Percentiles rank a stretch among this genome's conserved stretches.
These are phyloP conservation scores for Hypercompe scribonia DNA, from an alignment of 2,888 invertebrate species.

Conservation along the genomic window DNA sequence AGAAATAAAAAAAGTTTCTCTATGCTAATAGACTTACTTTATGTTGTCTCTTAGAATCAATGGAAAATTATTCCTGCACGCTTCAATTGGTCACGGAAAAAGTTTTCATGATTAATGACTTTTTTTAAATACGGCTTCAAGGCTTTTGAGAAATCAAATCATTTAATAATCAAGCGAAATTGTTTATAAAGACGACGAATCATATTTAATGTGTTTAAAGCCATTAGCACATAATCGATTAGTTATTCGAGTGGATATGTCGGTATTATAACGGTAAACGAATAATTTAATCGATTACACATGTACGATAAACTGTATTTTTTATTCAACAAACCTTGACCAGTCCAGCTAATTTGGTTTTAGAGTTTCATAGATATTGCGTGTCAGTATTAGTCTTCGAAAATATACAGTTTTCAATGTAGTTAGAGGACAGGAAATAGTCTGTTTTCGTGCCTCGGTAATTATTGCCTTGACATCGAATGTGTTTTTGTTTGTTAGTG, in stretches of 20 bases:
- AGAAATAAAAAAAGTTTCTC: neutral
- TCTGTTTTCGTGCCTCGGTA: neutral
- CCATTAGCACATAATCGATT: slow-evolving; percentile 39
- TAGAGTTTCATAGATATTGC: neutral
- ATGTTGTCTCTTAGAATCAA: slow-evolving; percentile 26
- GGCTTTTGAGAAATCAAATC: slow-evolving; percentile 23
- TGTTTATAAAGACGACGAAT: slow-evolving; percentile 23
- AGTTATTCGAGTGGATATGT: slow-evolving; percentile 24
- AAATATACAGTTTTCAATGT: neutral
- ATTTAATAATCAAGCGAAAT: slow-evolving; percentile 16
- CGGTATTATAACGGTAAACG: slow-evolving; percentile 16
- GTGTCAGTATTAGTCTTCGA: neutral
- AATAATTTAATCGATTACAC: slow-evolving; percentile 28
- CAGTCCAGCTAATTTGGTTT: neutral
- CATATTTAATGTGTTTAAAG: slow-evolving; percentile 33
- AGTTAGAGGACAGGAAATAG: neutral
- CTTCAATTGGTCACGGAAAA: slow-evolving; percentile 33
- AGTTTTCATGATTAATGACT: slow-evolving; percentile 22
- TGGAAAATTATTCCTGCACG: slow-evolving; percentile 38
- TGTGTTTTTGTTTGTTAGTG: neutral
- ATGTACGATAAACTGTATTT: neutral
- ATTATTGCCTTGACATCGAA: neutral
- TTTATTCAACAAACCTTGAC: neutral
- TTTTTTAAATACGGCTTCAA: slow-evolving; percentile 23
- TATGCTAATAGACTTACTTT: neutral